Evolutionary conservation across 35 echinoderm and acorn worm species (phyloP).

Genomic region (Stichopus chloronotus): DNA sequence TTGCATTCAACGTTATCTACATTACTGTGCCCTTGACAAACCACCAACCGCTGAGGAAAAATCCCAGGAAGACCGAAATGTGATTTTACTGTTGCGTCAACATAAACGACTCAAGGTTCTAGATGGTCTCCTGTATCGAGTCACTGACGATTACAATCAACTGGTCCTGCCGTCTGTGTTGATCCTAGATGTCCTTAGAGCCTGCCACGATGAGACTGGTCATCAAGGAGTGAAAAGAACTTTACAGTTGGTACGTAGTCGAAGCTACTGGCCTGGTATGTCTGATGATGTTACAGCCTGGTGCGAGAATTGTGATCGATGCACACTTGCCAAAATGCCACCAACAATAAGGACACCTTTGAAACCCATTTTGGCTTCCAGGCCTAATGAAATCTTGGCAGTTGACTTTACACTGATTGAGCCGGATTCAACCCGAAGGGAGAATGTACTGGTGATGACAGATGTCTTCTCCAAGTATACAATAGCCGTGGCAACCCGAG

Average conservation of each 20-base stretch:
- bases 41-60: neutral
- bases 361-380: too few species aligned
- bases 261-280: slow-evolving; percentile 69
- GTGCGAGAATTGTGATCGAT: slow-evolving; percentile 59
- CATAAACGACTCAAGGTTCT: neutral
- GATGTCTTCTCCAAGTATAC: slow-evolving; percentile 63
- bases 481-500: slow-evolving; percentile 33
- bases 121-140: neutral
- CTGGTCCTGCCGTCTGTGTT: neutral
- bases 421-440: slow-evolving; percentile 15
- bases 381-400: slow-evolving; percentile 28
- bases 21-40: neutral
- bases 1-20: too few species aligned
- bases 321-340: slow-evolving; percentile 7
- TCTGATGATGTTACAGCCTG: neutral
- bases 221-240: neutral
- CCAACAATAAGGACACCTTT: slow-evolving; percentile 24
- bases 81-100: too few species aligned
- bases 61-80: neutral
- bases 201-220: neutral
- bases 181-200: neutral
- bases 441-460: slow-evolving; percentile 56
- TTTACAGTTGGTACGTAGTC: neutral
- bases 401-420: slow-evolving; percentile 17
- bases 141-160: neutral